A percentile compares a stretch with the other conserved stretches of the same genome.
Evolutionary conservation across 2,797 vertebrate species (phyloP).

Genomic region (Morus bassanus): DNA sequence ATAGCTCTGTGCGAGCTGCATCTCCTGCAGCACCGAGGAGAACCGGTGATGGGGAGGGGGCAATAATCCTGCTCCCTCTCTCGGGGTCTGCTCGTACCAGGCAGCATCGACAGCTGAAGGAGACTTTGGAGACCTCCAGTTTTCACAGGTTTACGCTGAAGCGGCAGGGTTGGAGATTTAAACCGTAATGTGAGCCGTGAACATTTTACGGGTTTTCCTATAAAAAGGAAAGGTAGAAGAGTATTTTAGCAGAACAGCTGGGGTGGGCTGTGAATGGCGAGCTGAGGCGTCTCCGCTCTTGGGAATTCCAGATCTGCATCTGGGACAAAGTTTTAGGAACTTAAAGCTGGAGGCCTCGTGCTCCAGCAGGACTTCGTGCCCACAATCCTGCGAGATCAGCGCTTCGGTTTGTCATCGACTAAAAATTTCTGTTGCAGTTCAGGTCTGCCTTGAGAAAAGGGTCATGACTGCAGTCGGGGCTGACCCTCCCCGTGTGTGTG

Average conservation of each 20-base stretch:
- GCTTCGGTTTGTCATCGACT: not conserved
- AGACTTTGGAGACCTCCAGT: not conserved
- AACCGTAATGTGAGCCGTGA: fast-evolving
- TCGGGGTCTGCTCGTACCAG: fast-evolving
- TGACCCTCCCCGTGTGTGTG: no score
- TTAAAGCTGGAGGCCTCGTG: fast-evolving
- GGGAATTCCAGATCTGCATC: not conserved
- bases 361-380: not conserved
- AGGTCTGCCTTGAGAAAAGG: not conserved
- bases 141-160: not conserved
- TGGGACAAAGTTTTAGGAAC: not conserved
- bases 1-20: not conserved
- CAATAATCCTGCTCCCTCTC: not conserved
- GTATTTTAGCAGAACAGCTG: not conserved
- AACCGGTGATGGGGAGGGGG: not conserved
- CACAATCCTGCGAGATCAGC: not conserved
- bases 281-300: not conserved
- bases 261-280: not conserved
- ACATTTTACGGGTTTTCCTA: not conserved
- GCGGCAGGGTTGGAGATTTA: not conserved
- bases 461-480: not conserved
- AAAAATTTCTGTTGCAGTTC: not conserved
- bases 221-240: not conserved
- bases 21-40: not conserved
- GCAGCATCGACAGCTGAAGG: not conserved